Percentiles rank a stretch among this genome's conserved stretches.
Conservation (phyloP, 2,113 vertebrate genomes). For the Ailuropoda melanoleuca region DNA sequence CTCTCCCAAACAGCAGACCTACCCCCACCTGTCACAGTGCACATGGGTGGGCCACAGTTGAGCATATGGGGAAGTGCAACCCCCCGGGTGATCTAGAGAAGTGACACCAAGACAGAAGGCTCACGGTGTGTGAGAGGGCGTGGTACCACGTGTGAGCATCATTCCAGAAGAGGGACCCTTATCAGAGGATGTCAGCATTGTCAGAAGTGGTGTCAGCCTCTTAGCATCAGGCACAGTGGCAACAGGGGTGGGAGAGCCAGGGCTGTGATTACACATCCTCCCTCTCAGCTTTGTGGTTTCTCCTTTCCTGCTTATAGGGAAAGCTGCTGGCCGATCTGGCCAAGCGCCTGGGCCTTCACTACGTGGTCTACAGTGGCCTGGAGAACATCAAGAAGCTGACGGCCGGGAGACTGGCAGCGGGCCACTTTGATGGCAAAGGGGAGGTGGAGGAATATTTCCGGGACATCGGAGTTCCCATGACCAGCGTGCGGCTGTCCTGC, state of each 20-base stretch:
- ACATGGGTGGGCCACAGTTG: not conserved
- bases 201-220: not conserved
- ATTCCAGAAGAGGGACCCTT: not conserved
- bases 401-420: slow-evolving; percentile 65
- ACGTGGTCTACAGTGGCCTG: slow-evolving; percentile 82
- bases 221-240: not conserved
- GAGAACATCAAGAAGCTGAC: slow-evolving; percentile 83
- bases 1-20: too few species aligned
- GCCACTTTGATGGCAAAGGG: slow-evolving; percentile 84
- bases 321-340: slow-evolving; percentile 79
- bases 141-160: not conserved
- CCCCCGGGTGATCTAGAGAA: not conserved
- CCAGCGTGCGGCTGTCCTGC: slow-evolving; percentile 68
- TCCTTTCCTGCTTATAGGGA: slow-evolving; percentile 64
- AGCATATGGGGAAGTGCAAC: not conserved
- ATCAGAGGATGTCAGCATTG: too few species aligned
- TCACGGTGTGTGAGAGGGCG: not conserved
- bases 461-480: slow-evolving; percentile 66
- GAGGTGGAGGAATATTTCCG: slow-evolving; percentile 82
- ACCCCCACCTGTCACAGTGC: not conserved
- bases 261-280: not conserved
- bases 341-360: slow-evolving; percentile 70
- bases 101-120: not conserved
- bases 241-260: not conserved
- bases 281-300: not conserved